Evolutionary conservation across 1,140 invertebrate genomes (phyloP), one percentile per base, ranked within the genome.

Genomic region (Drosophila persimilis): DNA sequence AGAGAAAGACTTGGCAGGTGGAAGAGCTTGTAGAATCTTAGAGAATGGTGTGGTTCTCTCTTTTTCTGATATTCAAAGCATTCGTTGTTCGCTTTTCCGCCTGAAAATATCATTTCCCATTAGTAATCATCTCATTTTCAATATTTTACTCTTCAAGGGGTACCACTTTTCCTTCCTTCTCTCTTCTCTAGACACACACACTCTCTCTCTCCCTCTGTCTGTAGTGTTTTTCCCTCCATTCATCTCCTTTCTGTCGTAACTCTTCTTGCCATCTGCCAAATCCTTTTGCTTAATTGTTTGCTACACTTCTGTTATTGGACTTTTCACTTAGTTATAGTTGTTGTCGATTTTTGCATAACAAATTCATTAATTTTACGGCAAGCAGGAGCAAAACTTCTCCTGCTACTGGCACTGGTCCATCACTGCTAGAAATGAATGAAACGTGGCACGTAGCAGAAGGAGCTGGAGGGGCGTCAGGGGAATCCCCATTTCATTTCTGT

Each of bases 331-430:
- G 39, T 48, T 55, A 44, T 52, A 41, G 57, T 55, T 77, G 59
- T 52, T 55, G 77, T 71, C 61, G 71, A 86, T 83, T 86, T 39
- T 86, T 88, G 83, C 83, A 86, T 86, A 86, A 83, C 78, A 88
- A 77, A 78, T 86, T 86, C 83, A 88, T 86, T 86, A 86, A 86
- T 86, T 86, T 83, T 50, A 67, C 39, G 62, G 66, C 78, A 81
- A 13, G 35, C 11, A 39, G 35, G 3, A 39, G 35, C 0, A 39
- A 39, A 39, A 39, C 31, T 31, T 8, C 8, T 31, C 1, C 7
- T 31, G 29, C 2, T 9, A 2, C 31, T 31, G 31, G 31, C 8
- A 8, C 29, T 3, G 35, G 35, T 39, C 35, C 35, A 39, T 39
- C 35, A 39, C 35, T 13, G 35, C 35, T 11, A 39, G 35, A 11